Conservation (phyloP, 2,113 vertebrate genomes). For the Hemibagrus wyckioides region DNA sequence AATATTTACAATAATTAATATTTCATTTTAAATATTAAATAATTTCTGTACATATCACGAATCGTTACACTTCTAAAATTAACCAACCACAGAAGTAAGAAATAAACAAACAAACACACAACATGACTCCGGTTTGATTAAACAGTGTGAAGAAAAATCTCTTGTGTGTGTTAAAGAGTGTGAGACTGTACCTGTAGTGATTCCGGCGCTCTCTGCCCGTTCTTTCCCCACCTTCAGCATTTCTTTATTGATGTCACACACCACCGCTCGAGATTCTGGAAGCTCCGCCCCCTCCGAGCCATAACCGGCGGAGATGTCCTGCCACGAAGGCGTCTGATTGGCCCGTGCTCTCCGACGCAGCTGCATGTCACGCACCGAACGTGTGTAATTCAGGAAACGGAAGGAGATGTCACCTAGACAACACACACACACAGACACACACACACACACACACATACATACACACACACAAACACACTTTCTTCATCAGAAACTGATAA, state of each 20-base stretch:
- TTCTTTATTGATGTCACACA: slow-evolving; percentile 97
- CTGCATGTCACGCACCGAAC: slow-evolving; percentile 66
- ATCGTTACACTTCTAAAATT: not conserved
- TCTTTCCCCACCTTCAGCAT: slow-evolving; percentile 92
- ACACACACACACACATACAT: not conserved
- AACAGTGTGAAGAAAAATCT: not conserved
- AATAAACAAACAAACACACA: not conserved
- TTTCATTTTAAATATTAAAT: no score
- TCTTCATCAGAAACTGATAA: not conserved
- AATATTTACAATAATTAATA: no score
- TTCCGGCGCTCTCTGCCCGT: slow-evolving; percentile 74
- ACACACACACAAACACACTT: not conserved
- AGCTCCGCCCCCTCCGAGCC: slow-evolving; percentile 52
- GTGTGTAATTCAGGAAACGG: slow-evolving; percentile 88
- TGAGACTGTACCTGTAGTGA: slow-evolving; percentile 73
- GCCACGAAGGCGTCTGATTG: slow-evolving; percentile 84
- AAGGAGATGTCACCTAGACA: slow-evolving; percentile 90
- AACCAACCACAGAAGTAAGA: not conserved
- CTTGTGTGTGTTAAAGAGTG: not conserved
- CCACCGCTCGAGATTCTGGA: slow-evolving; percentile 74
- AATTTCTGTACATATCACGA: no score
- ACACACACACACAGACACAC: not conserved
- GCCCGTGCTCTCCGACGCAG: slow-evolving; percentile 61
- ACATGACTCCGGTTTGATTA: not conserved
- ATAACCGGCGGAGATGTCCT: slow-evolving; percentile 81